phyloP scores from a whole-genome alignment of 2,888 invertebrate species.

The Mythimna lalbum region DNA sequence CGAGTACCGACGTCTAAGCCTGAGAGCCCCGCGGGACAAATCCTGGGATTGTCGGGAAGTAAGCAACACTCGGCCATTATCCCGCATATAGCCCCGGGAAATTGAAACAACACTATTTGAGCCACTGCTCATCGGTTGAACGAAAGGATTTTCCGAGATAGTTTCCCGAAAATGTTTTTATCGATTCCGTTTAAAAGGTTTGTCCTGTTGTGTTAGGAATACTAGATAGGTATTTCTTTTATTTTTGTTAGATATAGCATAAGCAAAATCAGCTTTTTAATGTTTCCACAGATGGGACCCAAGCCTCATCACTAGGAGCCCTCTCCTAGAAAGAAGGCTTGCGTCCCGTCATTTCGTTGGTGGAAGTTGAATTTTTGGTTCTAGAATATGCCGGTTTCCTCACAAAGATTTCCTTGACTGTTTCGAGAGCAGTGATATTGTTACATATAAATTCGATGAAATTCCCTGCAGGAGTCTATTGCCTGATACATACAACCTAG shows the following conservation, averaged over 20 bases:
- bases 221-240: not conserved
- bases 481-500: too few species aligned
- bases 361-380: too few species aligned
- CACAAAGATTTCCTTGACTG: too few species aligned
- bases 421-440: too few species aligned
- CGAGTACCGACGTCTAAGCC: constrained; percentile 5
- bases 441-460: not conserved
- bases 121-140: constrained; percentile 28
- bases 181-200: not conserved
- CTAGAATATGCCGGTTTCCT: too few species aligned
- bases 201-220: not conserved
- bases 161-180: not conserved
- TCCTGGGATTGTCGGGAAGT: constrained; percentile 27
- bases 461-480: too few species aligned
- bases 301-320: too few species aligned
- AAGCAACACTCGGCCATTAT: constrained; percentile 19
- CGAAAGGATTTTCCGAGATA: constrained; percentile 15
- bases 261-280: too few species aligned
- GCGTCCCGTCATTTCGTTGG: too few species aligned
- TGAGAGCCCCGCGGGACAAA: constrained; percentile 1
- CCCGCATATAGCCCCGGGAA: constrained; percentile 34
- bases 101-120: constrained; percentile 44
- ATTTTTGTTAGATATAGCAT: not conserved
- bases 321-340: too few species aligned
- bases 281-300: too few species aligned